phyloP scores from a whole-genome alignment of 2,888 invertebrate species.

The Ophion ellenae region DNA sequence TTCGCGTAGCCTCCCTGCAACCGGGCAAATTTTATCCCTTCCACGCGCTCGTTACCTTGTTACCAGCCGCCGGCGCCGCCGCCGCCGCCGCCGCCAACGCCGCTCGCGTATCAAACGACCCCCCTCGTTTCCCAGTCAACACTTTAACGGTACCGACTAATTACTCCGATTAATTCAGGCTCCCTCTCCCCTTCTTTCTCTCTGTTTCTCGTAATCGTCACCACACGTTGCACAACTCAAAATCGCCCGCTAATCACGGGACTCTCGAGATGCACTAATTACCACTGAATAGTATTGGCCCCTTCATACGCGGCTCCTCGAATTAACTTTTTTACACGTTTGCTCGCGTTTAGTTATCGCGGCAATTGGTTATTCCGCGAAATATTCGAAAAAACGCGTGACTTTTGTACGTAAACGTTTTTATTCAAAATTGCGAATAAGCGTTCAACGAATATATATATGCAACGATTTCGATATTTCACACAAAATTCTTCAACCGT shows the following conservation, averaged over 20 bases:
- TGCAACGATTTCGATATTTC: too few species aligned
- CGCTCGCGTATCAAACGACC: conserved; percentile 73
- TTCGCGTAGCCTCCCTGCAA: conserved; percentile 27
- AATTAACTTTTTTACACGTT: not conserved
- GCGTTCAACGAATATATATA: too few species aligned
- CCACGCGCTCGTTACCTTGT: conserved; percentile 64
- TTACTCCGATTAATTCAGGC: conserved; percentile 81
- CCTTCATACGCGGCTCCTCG: not conserved
- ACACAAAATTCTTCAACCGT: too few species aligned
- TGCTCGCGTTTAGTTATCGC: too few species aligned
- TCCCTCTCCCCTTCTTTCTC: not conserved
- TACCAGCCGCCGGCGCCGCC: conserved; percentile 69
- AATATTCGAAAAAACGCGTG: too few species aligned
- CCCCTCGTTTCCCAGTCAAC: conserved; percentile 79
- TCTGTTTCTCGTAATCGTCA: conserved; percentile 16
- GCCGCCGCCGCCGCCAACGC: conserved; percentile 67
- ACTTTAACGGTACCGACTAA: conserved; percentile 79
- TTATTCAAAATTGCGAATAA: too few species aligned
- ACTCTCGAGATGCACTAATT: conserved; percentile 50
- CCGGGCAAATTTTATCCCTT: conserved; percentile 37
- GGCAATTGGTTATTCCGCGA: too few species aligned
- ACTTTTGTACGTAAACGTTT: too few species aligned
- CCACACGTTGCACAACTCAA: conserved; percentile 11
- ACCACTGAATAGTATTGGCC: conserved; percentile 36
- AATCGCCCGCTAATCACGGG: not conserved